Base-by-base conservation (phyloP, 1,140 invertebrate species). In the Hycleus cichorii region DNA sequence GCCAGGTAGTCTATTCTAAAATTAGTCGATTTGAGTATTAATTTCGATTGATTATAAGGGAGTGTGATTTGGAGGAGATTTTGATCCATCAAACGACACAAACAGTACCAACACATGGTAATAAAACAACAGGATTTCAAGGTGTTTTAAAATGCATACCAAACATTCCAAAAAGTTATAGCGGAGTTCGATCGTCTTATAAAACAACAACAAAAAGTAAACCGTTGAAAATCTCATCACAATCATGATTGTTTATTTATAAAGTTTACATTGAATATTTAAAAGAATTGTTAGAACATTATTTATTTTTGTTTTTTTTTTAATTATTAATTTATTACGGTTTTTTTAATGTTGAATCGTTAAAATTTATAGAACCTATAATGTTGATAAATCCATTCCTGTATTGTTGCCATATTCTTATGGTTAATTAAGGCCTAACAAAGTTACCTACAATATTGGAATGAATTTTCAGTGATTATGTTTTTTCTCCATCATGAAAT, bases 51-150 rank as follows among this genome's bases (percentile, higher is more conserved):
- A 9, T 39, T 32, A 3, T 39, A 18, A 74, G 72, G 42, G 72
- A 74, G 58, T 61, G 62, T 55, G 72, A 73, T 59, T 49, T 74
- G 43, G 72, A 74, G 58, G 72, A 74, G 59, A 60, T 73, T 9
- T 56, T 74, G 10, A 62, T 67, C 3, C 61, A 72, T 39, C 71
- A 74, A 61, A 71, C 70, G 10, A 62, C 68, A 46, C 67, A 69
- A 39, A 55, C 64, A 9, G 58, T 67, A 53, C 68, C 69, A 64
- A 67, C 53, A 39, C 63, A 67, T 39, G 59, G 58, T 45, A 44
- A 47, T 25, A 63, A 57, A 24, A 10, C 32, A 32, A 38, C 62
- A 6, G 66, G 64, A n/a, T 69, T 70, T 46, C 68, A 65, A 53
- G 66, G 65, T 39, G 49, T 72, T 9, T 43, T 72, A 11, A 72